Evolutionary conservation across 2,797 vertebrate species (phyloP), one percentile per base, ranked within the genome.

Genomic region (Pangasius krempfi): DNA sequence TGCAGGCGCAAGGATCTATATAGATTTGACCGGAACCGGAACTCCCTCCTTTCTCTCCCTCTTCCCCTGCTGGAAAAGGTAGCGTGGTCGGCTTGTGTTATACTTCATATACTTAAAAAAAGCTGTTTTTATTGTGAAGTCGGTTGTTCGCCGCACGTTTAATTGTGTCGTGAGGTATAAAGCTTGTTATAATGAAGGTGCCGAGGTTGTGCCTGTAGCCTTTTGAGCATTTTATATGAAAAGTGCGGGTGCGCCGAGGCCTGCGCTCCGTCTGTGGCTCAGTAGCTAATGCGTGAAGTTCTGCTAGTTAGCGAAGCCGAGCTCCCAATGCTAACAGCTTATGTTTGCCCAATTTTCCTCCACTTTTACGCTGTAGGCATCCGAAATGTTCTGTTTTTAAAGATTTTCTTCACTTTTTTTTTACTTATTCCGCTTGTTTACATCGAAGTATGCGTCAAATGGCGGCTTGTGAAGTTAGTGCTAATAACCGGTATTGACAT

Each of bases 51-150:
- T 94, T 93, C 93, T 76, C 79, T 90, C 94, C 93, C 96, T 95
- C 93, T 96, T 95, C 94, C 94, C 93, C 91, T 92, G 94, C 93
- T 92, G 92, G 92, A 92, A 84, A 96, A 96, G 96, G 96, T 96
- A 97, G 96, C 96, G 96, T 97, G 96, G 94, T 96, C 94, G 86
- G 7, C 6, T 90, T 93, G 84, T 22, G 93, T 83, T 87, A 80
- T 16, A 4, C 3, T 68, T 86, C 1, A 25, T 62, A 30, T 56
- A 14, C 1, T 20, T 13, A 0, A 76, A 54, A 54, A 66, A 56
- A 37, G 54, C 10, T 4, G 2, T 54, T 62, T 88, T 68, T 37
- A 18, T 22, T 44, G 8, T 33, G 10, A 50, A 20, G 10, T 78
- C 79, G 47, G 1, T 2, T 5, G 27, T 37, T 25, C n/a, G 50